Base-by-base conservation (phyloP, 1,140 invertebrate species). In the Pachypeltis micranthus region DNA sequence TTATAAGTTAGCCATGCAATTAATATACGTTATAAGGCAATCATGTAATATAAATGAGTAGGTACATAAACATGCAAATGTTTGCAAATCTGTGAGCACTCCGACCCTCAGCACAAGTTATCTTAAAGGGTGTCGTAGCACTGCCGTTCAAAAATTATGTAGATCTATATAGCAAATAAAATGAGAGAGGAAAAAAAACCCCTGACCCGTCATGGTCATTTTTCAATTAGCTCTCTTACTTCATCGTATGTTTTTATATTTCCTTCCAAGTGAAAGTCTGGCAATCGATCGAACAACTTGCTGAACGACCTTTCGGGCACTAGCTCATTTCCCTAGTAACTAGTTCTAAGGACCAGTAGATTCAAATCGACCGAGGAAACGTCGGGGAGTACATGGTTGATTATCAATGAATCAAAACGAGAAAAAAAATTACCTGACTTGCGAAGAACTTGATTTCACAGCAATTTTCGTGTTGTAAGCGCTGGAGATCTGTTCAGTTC, bases 391-490 rank as follows among this genome's bases (percentile, higher is more conserved):
- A 7, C 23, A 23, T 7, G 21, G 23, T 7, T n/a, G 21, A 12
- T 54, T 54, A 54, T 4, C 4, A 10, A 7, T 12, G 14, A 10
- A 54, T 21, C 7, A 54, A 21, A 12, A 54, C 24, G 16, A 51
- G 2, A 3, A 44, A 63, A 24, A 55, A 34, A 63, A 56, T 21
- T 64, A 56, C 34, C 60, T 34, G 10, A 64, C 23, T 26, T 64
- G 63, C 7, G 63, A 21, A 4, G 63, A 47, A 34, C 24, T 64
- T 14, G 63, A 29, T 58, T 58, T 44, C 16, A 58, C 27, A 26
- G 63, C 21, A 4, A 60, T 24, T 26, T 64, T 64, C 1, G 56
- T 44, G 25, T 64, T 64, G 25, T 59, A 56, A 25, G 62, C 24
- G 21, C n/a, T 44, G 12, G 21, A 24, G 4, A 54, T 2, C 21